These are phyloP conservation scores for Coremacera marginata DNA, from an alignment of 2,888 invertebrate genomes.

Conservation along the genomic window DNA sequence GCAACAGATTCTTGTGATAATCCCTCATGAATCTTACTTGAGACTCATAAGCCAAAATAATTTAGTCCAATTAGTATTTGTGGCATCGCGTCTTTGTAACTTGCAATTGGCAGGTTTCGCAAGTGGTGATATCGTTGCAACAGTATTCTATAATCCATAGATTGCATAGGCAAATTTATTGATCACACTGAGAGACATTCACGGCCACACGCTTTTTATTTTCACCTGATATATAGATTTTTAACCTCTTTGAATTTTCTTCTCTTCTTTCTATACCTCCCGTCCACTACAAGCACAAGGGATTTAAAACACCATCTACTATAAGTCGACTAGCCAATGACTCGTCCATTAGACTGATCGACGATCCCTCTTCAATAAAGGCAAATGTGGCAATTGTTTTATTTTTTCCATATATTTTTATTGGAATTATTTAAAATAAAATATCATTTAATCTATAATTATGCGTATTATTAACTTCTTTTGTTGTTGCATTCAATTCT, in stretches of 20 bases:
- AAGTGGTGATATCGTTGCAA: constrained; percentile 17
- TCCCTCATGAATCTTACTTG: constrained; percentile 31
- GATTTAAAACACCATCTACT: constrained; percentile 7
- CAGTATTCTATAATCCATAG: background rate
- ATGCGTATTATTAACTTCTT: background rate
- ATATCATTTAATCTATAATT: background rate
- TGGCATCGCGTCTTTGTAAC: constrained; percentile 30
- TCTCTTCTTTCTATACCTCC: constrained; percentile 19
- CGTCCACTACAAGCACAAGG: constrained; percentile 25
- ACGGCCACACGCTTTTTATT: constrained; percentile 8
- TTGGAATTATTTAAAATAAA: constrained; percentile 6
- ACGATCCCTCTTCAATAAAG: background rate
- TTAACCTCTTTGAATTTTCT: constrained; percentile 10
- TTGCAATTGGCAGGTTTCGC: constrained; percentile 27
- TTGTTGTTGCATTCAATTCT: background rate
- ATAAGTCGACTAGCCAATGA: background rate
- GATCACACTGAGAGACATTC: background rate
- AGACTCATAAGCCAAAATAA: constrained; percentile 34
- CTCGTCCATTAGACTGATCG: constrained; percentile 17
- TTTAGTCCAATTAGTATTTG: constrained; percentile 36
- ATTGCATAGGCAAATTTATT: background rate
- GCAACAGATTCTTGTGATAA: constrained; percentile 36
- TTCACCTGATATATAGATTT: background rate
- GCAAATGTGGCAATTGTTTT: background rate
- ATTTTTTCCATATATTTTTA: constrained; percentile 6